These are phyloP conservation scores for Bubo scandiacus DNA, from an alignment of 2,113 vertebrate genomes.

Conservation along the genomic window DNA sequence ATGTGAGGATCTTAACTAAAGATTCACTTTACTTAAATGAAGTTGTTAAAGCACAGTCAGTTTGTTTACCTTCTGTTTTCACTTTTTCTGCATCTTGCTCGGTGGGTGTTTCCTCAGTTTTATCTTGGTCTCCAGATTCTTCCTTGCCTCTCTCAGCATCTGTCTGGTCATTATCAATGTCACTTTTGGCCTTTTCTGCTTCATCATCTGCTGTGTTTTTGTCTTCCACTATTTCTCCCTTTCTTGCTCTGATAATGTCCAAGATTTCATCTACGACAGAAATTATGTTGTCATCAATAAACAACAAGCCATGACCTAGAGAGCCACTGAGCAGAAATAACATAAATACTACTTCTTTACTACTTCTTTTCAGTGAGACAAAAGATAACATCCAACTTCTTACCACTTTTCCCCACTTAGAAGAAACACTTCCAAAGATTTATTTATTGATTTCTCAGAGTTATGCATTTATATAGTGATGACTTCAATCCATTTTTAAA, in stretches of 20 bases:
- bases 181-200: constrained; percentile 74
- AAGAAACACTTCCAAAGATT: neutral
- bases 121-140: constrained; percentile 63
- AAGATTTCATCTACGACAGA: constrained; percentile 80
- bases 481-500: neutral
- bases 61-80: constrained; percentile 76
- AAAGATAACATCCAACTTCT: neutral
- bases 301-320: neutral
- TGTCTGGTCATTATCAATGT: constrained; percentile 69
- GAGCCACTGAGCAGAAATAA: neutral
- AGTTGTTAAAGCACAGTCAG: constrained; percentile 3
- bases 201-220: constrained; percentile 79
- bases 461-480: neutral
- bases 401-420: neutral
- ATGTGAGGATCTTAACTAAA: neutral
- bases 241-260: constrained; percentile 81
- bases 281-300: neutral
- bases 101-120: constrained; percentile 32
- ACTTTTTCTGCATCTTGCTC: constrained; percentile 72
- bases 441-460: neutral
- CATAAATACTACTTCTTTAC: neutral
- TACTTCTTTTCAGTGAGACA: neutral
- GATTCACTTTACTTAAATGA: neutral
- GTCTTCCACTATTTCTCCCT: constrained; percentile 82
- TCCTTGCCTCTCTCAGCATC: constrained; percentile 68